Evolutionary conservation across 2,888 invertebrate genomes (phyloP), one percentile per base, ranked within the genome.

Genomic region (Lepidochrysops patricia): DNA sequence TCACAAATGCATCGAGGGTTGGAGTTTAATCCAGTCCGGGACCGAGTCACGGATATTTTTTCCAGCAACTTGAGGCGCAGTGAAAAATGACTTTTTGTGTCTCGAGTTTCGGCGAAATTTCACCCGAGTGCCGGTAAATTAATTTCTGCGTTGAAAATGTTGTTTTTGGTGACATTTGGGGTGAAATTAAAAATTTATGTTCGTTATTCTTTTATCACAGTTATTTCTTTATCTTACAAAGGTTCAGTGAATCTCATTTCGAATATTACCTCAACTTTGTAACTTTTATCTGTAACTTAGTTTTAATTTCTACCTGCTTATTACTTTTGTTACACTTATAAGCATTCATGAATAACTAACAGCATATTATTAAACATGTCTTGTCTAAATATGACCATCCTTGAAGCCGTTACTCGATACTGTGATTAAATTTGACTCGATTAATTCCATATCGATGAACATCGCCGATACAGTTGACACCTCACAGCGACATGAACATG

Each of bases 11-110:
- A 75, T 70, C 65, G 71, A 78, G 80, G 76, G 77, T 74, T 75
- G 72, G 69, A 61, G 63, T 69, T 72, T 77, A 79, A 82, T 79
- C 76, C 75, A 63, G 75, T 77, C 84, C 77, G 79, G 72, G 84
- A 79, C 73, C 82, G 67, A 71, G 80, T 83, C 88, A 87, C 86
- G 85, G 74, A 64, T 70, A 67, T 64, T 67, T 69, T 68, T 74
- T 77, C 67, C 63, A 66, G 67, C 61, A 69, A 71, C 70, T 75
- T 62, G 72, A 75, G 73, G 66, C 72, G 80, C 63, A 64, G 81
- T 84, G 75, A 78, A 80, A 84, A 77, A 79, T 79, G 78, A 71
- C 80, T 80, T 79, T 82, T 81, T 70, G 75, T 68, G 70, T 71
- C 68, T 74, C 71, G 68, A 71, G 70, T 78, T 73, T 71, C 72